Conservation (phyloP, 2,888 invertebrate genomes). For the Aphidoletes aphidimyza region DNA sequence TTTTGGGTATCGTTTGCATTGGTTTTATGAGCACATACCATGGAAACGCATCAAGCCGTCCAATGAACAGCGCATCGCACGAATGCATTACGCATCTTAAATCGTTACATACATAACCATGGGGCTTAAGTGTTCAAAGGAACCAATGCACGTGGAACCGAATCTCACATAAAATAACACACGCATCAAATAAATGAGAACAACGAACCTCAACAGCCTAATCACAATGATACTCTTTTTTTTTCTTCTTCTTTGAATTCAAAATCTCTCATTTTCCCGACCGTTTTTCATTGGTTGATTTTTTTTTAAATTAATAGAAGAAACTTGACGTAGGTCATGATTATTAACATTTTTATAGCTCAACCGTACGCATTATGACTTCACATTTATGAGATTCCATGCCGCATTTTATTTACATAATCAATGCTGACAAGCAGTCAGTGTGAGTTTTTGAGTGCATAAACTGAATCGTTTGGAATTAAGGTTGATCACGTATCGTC, state of each 20-base stretch:
- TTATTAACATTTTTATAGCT: not conserved
- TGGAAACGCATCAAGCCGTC: not conserved
- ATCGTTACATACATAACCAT: not conserved
- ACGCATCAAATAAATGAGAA: not conserved
- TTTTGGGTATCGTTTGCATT: not conserved
- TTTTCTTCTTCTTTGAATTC: no score
- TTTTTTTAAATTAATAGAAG: constrained; percentile 40
- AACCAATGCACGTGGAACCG: constrained; percentile 39
- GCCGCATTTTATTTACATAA: no score
- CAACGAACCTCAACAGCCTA: not conserved
- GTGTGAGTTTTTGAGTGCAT: not conserved
- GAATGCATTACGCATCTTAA: no score
- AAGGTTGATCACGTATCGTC: no score
- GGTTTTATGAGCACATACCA: not conserved
- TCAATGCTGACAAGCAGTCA: no score
- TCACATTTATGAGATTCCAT: no score
- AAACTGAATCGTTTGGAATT: not conserved
- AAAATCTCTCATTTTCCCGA: constrained; percentile 7
- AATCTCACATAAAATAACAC: not conserved
- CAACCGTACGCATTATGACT: constrained; percentile 7
- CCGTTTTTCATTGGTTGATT: not conserved
- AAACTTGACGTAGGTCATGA: constrained; percentile 51
- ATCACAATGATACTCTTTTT: no score
- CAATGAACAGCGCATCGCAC: not conserved
- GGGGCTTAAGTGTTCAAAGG: not conserved